Percentiles rank a stretch among this genome's conserved stretches.
Conservation (phyloP, 2,113 vertebrate species). For the Trogon surrucura region DNA sequence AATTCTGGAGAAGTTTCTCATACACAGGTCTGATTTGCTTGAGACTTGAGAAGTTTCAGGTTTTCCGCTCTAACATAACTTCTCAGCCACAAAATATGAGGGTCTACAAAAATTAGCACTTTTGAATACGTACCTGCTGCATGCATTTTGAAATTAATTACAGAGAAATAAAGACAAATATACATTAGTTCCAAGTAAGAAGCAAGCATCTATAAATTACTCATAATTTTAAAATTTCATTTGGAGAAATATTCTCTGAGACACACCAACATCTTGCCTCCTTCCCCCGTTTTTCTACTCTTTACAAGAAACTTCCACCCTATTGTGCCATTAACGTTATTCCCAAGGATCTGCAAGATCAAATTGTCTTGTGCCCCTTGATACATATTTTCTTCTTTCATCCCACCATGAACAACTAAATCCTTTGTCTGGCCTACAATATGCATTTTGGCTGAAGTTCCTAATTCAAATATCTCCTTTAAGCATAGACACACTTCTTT, state of each 20-base stretch:
- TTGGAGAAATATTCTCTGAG: background rate
- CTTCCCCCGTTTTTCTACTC: background rate
- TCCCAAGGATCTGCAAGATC: background rate
- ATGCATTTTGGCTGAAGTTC: background rate
- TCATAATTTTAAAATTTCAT: background rate
- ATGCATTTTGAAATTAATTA: background rate
- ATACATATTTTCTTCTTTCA: background rate
- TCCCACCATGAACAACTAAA: conserved; percentile 5
- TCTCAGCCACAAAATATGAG: background rate
- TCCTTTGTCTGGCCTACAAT: conserved; percentile 18
- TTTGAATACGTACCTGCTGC: background rate
- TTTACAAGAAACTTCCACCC: background rate
- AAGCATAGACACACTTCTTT: background rate
- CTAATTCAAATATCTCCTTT: background rate
- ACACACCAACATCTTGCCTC: background rate
- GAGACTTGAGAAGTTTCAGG: background rate
- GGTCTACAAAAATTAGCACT: background rate
- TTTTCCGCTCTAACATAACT: background rate
- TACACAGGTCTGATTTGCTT: background rate
- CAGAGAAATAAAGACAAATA: background rate
- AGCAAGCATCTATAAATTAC: background rate
- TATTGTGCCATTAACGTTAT: background rate
- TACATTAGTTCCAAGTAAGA: background rate
- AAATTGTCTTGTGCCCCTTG: background rate
- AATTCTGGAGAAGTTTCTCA: background rate